Evolutionary conservation across 2,113 vertebrate species (phyloP).

Genomic region (Ranitomeya imitator): DNA sequence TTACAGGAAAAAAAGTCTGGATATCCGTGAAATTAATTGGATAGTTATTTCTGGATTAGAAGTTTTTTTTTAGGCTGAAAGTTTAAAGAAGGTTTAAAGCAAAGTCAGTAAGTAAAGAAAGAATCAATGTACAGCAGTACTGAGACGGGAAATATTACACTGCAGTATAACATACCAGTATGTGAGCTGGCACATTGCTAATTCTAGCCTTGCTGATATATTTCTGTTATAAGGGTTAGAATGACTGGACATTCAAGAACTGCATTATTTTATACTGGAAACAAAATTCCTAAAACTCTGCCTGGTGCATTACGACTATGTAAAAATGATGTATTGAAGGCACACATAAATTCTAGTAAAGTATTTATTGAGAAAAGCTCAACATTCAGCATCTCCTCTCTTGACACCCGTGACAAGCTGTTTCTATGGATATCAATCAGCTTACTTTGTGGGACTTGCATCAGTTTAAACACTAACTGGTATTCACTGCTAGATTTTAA

Average conservation of each 20-base stretch:
- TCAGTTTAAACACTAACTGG: not conserved
- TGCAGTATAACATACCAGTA: not conserved
- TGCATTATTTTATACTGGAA: not conserved
- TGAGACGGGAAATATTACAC: not conserved
- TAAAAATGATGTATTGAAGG: not conserved
- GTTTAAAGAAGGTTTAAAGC: too few relatives aligned
- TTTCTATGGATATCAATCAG: not conserved
- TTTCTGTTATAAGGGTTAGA: not conserved
- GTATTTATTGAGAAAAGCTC: not conserved
- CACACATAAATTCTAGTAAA: not conserved
- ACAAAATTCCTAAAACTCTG: not conserved
- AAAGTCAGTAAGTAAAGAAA: not conserved
- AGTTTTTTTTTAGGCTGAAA: too few relatives aligned
- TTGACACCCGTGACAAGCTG: not conserved
- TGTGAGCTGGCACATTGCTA: not conserved
- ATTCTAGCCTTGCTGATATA: not conserved
- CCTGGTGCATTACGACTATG: not conserved
- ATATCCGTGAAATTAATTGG: too few relatives aligned
- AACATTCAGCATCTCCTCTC: not conserved
- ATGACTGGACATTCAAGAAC: not conserved
- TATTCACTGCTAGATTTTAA: too few relatives aligned
- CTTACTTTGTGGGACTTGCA: not conserved
- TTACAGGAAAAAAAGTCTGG: too few relatives aligned
- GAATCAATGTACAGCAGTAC: not conserved
- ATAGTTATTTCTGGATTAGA: too few relatives aligned